A percentile compares a stretch with the other conserved stretches of the same genome.
phyloP scores from a whole-genome alignment of 2,888 invertebrate genomes.

The Villa cingulata region DNA sequence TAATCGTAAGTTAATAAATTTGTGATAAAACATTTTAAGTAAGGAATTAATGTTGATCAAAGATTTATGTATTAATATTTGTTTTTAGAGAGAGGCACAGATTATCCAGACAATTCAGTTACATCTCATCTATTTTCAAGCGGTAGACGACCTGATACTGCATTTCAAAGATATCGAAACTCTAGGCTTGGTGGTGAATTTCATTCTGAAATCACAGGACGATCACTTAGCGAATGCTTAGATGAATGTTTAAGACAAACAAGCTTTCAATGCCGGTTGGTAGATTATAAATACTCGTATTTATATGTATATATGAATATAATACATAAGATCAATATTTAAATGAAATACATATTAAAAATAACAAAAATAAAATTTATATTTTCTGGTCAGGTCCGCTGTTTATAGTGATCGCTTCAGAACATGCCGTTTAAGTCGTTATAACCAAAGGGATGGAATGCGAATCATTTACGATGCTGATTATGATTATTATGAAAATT shows the following conservation, averaged over 20 bases:
- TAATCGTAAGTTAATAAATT: conserved; percentile 54
- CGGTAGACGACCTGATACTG: conserved; percentile 72
- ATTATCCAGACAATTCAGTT: conserved; percentile 77
- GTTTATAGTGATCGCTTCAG: conserved; percentile 77
- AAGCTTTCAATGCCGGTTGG: conserved; percentile 62
- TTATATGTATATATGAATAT: neutral
- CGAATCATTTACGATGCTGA: conserved; percentile 80
- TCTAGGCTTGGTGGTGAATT: conserved; percentile 76
- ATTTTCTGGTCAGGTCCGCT: conserved; percentile 47
- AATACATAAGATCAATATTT: no score
- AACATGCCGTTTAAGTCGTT: conserved; percentile 71
- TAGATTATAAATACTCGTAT: neutral
- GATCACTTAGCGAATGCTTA: conserved; percentile 77
- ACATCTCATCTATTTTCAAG: conserved; percentile 73
- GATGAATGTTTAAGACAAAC: conserved; percentile 82
- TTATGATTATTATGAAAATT: conserved; percentile 85
- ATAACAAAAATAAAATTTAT: neutral
- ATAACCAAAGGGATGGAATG: conserved; percentile 78
- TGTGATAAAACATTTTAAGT: no score
- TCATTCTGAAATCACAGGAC: conserved; percentile 77
- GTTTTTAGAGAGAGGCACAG: conserved; percentile 69
- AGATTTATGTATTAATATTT: no score
- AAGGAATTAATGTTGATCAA: no score
- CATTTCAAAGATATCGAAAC: conserved; percentile 69
- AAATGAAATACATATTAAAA: neutral